phyloP scores from a whole-genome alignment of 1,140 invertebrate genomes.

The Triops cancriformis region DNA sequence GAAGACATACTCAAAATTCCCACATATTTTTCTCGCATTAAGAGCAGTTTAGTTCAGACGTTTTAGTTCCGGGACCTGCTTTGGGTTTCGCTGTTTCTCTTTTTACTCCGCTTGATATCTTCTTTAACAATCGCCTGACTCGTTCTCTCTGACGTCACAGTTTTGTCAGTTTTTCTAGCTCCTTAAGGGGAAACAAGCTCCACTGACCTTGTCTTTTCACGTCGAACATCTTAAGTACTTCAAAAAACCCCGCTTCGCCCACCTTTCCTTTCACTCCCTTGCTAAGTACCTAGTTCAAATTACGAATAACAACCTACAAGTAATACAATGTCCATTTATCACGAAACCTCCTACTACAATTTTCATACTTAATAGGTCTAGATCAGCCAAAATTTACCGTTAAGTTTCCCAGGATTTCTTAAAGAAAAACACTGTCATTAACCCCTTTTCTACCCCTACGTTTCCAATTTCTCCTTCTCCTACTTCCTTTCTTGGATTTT shows the following conservation, averaged over 20 bases:
- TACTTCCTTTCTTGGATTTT: no score
- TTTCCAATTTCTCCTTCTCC: no score
- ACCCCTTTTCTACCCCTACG: background rate
- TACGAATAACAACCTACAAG: no score
- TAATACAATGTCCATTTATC: no score
- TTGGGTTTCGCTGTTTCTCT: background rate
- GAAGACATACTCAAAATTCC: background rate
- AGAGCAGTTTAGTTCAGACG: background rate
- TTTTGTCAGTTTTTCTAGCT: background rate
- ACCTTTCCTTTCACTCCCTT: background rate
- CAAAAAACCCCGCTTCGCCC: background rate
- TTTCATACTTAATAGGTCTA: background rate
- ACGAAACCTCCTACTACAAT: background rate
- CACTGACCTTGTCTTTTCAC: background rate
- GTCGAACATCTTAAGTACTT: no score
- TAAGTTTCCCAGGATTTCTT: background rate
- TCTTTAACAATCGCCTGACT: background rate
- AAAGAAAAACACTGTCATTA: background rate
- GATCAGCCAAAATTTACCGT: background rate
- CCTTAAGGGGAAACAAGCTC: background rate
- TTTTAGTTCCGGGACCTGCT: background rate
- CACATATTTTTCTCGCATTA: background rate
- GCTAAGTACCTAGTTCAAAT: no score
- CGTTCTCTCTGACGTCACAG: background rate
- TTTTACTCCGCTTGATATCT: background rate